phyloP scores from a whole-genome alignment of 2,113 vertebrate species.

The Larimichthys crocea region DNA sequence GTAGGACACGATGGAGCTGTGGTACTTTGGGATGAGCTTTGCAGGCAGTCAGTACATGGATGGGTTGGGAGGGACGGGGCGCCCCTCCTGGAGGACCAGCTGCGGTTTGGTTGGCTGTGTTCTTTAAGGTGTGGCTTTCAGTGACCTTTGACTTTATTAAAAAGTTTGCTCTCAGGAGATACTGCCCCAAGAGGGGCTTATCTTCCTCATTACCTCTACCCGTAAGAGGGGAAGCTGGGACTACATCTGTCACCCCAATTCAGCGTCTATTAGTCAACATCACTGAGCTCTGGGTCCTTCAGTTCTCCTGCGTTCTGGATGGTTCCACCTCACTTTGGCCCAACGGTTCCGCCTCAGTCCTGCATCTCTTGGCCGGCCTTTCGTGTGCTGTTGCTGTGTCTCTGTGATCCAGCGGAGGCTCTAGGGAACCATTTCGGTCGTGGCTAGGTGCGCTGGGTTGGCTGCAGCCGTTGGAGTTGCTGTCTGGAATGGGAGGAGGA shows the following conservation, averaged over 20 bases:
- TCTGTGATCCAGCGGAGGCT: constrained; percentile 59
- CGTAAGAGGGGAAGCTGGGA: background rate
- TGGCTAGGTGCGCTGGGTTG: constrained; percentile 77
- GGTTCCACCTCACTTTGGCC: constrained; percentile 66
- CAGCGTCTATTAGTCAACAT: constrained; percentile 30
- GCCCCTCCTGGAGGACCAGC: constrained; percentile 39
- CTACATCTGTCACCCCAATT: constrained; percentile 4
- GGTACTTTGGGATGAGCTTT: constrained; percentile 67
- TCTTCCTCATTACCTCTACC: constrained; percentile 4
- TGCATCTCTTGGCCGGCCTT: constrained; percentile 73
- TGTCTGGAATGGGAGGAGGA: constrained; percentile 76
- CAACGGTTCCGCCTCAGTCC: constrained; percentile 70
- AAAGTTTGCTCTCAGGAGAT: constrained; percentile 25
- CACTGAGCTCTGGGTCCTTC: constrained; percentile 20
- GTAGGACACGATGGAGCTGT: constrained; percentile 23
- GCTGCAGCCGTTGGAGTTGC: constrained; percentile 89
- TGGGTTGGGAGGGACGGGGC: constrained; percentile 4
- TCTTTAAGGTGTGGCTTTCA: constrained; percentile 46
- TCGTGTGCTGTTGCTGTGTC: constrained; percentile 48
- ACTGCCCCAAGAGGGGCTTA: constrained; percentile 16
- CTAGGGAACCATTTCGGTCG: constrained; percentile 79
- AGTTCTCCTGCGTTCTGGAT: constrained; percentile 70
- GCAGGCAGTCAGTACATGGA: constrained; percentile 30
- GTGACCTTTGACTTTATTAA: constrained; percentile 57
- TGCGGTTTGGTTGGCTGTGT: constrained; percentile 53